These are phyloP conservation scores for Chelon labrosus DNA, from an alignment of 2,797 vertebrate species.

Conservation along the genomic window DNA sequence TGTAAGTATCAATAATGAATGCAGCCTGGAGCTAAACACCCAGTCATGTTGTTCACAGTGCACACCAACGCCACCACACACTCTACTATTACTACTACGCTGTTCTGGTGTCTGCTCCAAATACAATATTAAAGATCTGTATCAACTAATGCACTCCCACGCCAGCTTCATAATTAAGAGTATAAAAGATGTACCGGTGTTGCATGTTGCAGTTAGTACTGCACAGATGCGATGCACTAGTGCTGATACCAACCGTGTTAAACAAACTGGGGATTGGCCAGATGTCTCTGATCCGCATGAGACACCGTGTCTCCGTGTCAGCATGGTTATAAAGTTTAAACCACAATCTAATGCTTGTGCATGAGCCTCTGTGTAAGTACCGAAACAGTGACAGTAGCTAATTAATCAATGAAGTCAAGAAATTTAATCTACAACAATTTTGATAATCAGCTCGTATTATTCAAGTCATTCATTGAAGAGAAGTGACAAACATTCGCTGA, in stretches of 20 bases:
- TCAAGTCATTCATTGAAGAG: neutral
- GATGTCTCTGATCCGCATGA: constrained; percentile 20
- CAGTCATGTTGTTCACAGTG: constrained; percentile 40
- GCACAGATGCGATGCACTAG: neutral
- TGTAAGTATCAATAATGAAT: constrained; percentile 75
- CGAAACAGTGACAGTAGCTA: neutral
- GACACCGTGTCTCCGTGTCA: neutral
- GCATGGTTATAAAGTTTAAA: neutral
- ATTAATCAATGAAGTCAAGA: neutral
- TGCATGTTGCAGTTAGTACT: constrained; percentile 2
- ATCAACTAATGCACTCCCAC: neutral
- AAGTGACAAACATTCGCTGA: neutral
- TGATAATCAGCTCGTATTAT: constrained; percentile 2
- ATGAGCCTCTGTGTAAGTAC: neutral
- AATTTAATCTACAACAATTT: constrained; percentile 2
- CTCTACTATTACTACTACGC: neutral
- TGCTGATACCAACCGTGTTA: constrained; percentile 4
- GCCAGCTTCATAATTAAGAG: neutral
- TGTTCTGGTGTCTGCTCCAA: constrained; percentile 6
- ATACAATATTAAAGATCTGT: constrained; percentile 30
- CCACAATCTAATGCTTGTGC: neutral
- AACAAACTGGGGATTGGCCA: neutral
- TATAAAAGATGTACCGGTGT: neutral
- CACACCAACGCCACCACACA: constrained; percentile 12
- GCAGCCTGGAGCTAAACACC: constrained; percentile 65